Percentiles rank a stretch among this genome's conserved stretches.
phyloP scores from a whole-genome alignment of 2,113 vertebrate genomes.

The Anas platyrhynchos region DNA sequence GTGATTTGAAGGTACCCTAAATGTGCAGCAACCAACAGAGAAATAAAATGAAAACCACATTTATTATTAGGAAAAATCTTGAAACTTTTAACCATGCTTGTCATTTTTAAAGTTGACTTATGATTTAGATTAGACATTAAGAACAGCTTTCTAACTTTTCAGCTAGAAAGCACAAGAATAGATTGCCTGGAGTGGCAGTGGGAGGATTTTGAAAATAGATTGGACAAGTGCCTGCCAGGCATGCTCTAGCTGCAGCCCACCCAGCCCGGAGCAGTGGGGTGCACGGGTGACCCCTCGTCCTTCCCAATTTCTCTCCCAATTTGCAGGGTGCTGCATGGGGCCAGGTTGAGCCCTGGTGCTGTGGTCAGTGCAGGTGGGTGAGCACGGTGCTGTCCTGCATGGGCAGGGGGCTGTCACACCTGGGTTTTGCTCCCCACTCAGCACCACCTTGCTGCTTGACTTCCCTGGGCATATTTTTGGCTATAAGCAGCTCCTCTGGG shows the following conservation, averaged over 20 bases:
- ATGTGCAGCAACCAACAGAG: conserved; percentile 43
- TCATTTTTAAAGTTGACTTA: conserved; percentile 57
- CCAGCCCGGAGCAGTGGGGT: neutral
- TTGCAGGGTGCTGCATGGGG: too few relatives aligned
- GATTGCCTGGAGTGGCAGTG: conserved; percentile 60
- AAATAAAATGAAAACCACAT: conserved; percentile 48
- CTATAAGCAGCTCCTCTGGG: conserved; percentile 29
- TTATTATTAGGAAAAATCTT: conserved; percentile 59
- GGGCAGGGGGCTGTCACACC: neutral
- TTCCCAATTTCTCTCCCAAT: fast-evolving
- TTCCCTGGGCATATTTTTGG: neutral
- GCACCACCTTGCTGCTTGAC: neutral
- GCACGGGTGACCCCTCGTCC: neutral
- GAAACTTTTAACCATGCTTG: conserved; percentile 45
- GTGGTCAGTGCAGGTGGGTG: fast-evolving
- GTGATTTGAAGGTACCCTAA: conserved; percentile 33
- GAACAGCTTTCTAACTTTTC: conserved; percentile 64
- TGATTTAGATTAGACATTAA: conserved; percentile 65
- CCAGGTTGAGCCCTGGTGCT: fast-evolving
- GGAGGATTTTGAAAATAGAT: conserved; percentile 71
- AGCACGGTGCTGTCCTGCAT: neutral
- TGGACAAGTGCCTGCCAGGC: conserved; percentile 46
- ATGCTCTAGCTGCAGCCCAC: neutral
- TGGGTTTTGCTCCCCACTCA: fast-evolving
- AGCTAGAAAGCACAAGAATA: conserved; percentile 48